These are phyloP conservation scores for Syngnathus acus DNA, from an alignment of 2,797 vertebrate genomes.

Conservation along the genomic window DNA sequence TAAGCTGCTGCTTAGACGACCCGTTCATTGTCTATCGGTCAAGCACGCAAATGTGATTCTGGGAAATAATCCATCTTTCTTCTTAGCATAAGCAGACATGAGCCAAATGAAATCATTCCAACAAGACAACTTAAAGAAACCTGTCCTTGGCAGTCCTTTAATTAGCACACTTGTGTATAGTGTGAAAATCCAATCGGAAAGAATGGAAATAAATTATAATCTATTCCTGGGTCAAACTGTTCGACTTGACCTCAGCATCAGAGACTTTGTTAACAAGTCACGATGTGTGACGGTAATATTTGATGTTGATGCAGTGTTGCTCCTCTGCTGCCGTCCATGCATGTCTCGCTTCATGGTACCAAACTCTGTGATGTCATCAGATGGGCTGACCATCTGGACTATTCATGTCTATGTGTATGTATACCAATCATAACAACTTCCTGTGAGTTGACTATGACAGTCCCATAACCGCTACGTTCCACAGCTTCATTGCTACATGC, in stretches of 20 bases:
- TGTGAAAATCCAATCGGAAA: constrained; percentile 7
- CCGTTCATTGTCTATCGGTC: constrained; percentile 6
- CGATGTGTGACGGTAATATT: background rate
- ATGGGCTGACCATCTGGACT: constrained; percentile 36
- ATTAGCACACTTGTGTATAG: constrained; percentile 16
- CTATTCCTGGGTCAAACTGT: background rate
- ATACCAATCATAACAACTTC: constrained; percentile 18
- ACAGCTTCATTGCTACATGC: constrained; percentile 4
- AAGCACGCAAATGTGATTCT: constrained; percentile 24
- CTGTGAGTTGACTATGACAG: constrained; percentile 20
- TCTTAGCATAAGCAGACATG: constrained; percentile 28
- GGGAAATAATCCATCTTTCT: constrained; percentile 39
- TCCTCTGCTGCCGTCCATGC: constrained; percentile 20
- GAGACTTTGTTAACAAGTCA: background rate
- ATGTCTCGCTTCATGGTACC: constrained; percentile 61
- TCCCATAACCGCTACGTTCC: constrained; percentile 12
- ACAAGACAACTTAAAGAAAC: constrained; percentile 14
- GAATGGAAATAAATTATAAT: background rate
- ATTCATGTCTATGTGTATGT: constrained; percentile 2
- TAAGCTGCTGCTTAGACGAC: constrained; percentile 17
- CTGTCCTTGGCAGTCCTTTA: constrained; percentile 25
- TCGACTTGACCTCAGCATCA: too few species aligned
- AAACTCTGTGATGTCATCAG: constrained; percentile 35
- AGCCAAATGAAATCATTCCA: constrained; percentile 40
- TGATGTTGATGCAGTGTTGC: constrained; percentile 8